Base-by-base conservation (phyloP, 2,888 invertebrate genomes). In the Myopa testacea region DNA sequence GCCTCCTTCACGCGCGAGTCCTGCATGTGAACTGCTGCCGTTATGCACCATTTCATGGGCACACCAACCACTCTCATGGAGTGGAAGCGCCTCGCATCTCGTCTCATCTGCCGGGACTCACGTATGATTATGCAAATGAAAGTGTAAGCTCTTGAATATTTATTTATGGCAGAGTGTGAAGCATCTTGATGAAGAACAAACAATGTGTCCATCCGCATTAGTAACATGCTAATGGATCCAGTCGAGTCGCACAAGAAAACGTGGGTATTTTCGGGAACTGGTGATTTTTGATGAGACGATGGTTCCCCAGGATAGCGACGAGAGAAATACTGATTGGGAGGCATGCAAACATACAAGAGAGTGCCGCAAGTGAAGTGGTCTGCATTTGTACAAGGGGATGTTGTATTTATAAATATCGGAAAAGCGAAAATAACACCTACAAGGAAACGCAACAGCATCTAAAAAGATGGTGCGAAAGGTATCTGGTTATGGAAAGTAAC, bases 121-220 rank as follows among this genome's bases (percentile, higher is more conserved):
- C 68, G 40, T 69, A 75, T 16, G 60, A 75, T 75, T 75, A 75
- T 75, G 75, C 69, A 69, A 75, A 75, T 75, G 60, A 40, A 37
- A 1, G 40, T 34, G 52, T 55, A 45, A 67, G 14, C n/a, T 8
- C 52, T 14, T 55, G 58, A 72, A 60, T 72, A 58, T 58, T 50
- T 71, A 55, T 26, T 16, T 72, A 40, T 34, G 40, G 45, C 12
- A 73, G 45, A 65, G 38, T 37, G 37, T 3, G 63, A 19, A 19
- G 65, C 1, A 37, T 38, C 14, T 38, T 65, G 65, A 38, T 34
- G 34, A 38, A 65, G 4, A 14, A 65, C 37, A 65, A 65, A 38
- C 65, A 65, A 65, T 37, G 12, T 65, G 65, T 65, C 65, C 65
- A 38, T 4, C 26, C 34, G 65, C 16, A 65, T 65, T 65, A 65